phyloP scores from a whole-genome alignment of 2,797 vertebrate genomes.

The Neoniphon sammara region DNA sequence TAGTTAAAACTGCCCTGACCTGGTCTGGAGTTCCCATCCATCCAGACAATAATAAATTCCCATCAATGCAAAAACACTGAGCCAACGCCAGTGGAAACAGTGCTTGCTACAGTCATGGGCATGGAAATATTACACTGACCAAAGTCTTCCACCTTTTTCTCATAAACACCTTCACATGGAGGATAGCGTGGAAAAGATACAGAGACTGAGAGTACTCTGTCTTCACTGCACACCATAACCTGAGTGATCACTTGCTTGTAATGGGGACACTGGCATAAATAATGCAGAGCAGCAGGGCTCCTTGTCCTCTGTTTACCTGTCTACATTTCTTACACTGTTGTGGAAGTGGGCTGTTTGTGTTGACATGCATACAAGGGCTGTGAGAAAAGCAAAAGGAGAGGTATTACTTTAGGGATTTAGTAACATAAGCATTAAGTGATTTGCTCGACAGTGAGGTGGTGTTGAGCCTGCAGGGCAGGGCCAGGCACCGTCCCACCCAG shows the following conservation, averaged over 20 bases:
- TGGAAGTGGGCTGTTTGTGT: slow-evolving; percentile 33
- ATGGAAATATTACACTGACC: slow-evolving; percentile 7
- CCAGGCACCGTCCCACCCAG: slow-evolving; percentile 47
- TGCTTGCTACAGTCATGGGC: background rate
- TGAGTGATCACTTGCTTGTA: slow-evolving; percentile 26
- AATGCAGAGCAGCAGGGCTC: slow-evolving; percentile 37
- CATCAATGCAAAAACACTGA: slow-evolving; percentile 9
- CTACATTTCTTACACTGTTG: slow-evolving; percentile 9
- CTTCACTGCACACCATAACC: slow-evolving; percentile 25
- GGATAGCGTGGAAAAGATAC: background rate
- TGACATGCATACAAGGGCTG: slow-evolving; percentile 18
- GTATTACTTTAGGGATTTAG: slow-evolving; percentile 40
- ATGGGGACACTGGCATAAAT: slow-evolving; percentile 41
- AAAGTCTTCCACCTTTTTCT: background rate
- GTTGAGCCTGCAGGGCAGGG: slow-evolving; percentile 64
- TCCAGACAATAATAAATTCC: slow-evolving; percentile 4
- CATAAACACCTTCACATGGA: slow-evolving; percentile 18
- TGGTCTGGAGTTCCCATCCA: slow-evolving; percentile 8
- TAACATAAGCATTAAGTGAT: slow-evolving; percentile 57
- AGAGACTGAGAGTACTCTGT: background rate
- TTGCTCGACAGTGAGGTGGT: slow-evolving; percentile 33
- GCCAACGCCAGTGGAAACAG: slow-evolving; percentile 4
- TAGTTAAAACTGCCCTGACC: slow-evolving; percentile 29
- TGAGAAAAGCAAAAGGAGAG: slow-evolving; percentile 31
- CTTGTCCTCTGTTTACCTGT: slow-evolving; percentile 25